Conservation (phyloP, 2,797 vertebrate species). For the Clarias platycephalus region DNA sequence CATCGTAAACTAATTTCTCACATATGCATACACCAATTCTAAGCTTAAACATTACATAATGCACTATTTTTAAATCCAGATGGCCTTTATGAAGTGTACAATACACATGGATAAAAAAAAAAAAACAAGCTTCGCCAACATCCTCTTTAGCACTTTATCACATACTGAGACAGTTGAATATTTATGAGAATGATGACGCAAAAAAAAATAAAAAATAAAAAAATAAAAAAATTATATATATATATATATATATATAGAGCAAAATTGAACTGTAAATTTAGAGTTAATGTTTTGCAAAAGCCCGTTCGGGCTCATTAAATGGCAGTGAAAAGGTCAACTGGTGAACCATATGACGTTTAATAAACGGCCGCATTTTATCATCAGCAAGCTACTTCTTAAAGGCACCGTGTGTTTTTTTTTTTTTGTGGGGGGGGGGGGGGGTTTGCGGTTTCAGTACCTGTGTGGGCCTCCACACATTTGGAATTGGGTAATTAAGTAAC, state of each 20-base stretch:
- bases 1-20: background rate
- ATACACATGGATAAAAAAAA: background rate
- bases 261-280: background rate
- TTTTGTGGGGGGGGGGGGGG: too few species aligned
- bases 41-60: background rate
- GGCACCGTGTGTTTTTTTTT: background rate
- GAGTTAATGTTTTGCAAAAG: conserved; percentile 7
- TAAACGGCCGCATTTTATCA: background rate
- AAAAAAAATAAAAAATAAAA: conserved; percentile 34
- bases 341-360: background rate
- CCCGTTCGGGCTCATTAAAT: background rate
- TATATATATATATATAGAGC: background rate
- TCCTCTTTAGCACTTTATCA: background rate
- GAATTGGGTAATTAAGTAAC: too few species aligned
- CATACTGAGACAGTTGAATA: background rate
- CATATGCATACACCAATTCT: background rate
- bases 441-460: background rate
- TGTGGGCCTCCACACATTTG: background rate
- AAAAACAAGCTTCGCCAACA: background rate
- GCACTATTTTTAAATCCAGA: background rate
- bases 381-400: background rate
- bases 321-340: background rate
- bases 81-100: background rate
- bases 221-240: too few species aligned
- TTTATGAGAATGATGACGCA: background rate